A percentile compares a stretch with the other conserved stretches of the same genome.
Evolutionary conservation across 2,888 invertebrate genomes (phyloP).

Genomic region (Mayetiola destructor): DNA sequence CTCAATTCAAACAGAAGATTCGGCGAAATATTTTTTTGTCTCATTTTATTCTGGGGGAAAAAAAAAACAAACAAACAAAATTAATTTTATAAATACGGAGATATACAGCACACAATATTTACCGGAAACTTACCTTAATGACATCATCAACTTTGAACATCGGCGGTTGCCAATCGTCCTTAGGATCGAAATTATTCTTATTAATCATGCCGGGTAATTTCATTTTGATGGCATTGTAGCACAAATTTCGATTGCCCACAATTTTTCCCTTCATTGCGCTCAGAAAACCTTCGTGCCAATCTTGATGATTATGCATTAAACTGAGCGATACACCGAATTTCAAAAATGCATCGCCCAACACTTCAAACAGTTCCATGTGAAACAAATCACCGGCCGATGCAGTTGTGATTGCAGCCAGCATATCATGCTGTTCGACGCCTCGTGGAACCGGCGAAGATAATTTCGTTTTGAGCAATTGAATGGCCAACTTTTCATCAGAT

Average conservation of each 20-base stretch:
- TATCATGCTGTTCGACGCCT: conserved; percentile 28
- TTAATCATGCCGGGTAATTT: conserved; percentile 36
- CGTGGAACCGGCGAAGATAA: neutral
- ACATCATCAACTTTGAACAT: conserved; percentile 47
- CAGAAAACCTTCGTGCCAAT: conserved; percentile 57
- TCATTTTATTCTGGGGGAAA: conserved; percentile 16
- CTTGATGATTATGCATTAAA: conserved; percentile 47
- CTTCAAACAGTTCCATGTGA: conserved; percentile 66
- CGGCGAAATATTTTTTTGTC: conserved; percentile 29
- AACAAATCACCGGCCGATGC: conserved; percentile 54
- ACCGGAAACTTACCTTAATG: conserved; percentile 24
- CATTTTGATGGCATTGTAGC: conserved; percentile 45
- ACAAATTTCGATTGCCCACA: conserved; percentile 72
- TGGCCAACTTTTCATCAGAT: conserved; percentile 9
- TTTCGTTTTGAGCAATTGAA: neutral
- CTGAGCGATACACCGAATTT: conserved; percentile 59
- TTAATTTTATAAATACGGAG: neutral
- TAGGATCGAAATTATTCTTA: conserved; percentile 47
- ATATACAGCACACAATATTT: neutral
- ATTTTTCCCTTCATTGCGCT: conserved; percentile 50
- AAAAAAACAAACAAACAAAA: neutral
- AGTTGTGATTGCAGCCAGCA: conserved; percentile 48
- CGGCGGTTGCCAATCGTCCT: conserved; percentile 67
- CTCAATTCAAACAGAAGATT: conserved; percentile 37
- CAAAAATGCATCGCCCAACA: conserved; percentile 72